These are phyloP conservation scores for Orchesella cincta DNA, from an alignment of 1,140 invertebrate genomes.

Conservation along the genomic window DNA sequence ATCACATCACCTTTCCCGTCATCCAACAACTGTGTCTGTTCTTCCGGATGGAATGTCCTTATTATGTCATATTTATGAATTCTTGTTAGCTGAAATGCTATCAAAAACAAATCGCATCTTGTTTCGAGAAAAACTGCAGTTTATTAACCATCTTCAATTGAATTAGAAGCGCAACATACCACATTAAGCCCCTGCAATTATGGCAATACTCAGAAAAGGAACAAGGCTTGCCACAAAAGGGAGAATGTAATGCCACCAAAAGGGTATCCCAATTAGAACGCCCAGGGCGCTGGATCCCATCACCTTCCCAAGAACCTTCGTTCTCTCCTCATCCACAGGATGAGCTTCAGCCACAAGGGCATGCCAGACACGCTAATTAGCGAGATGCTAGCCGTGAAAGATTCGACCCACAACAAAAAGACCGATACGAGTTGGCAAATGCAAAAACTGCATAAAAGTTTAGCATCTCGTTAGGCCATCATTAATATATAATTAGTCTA, in stretches of 20 bases:
- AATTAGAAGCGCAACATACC: conserved; percentile 51
- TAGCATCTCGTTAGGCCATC: too few species aligned
- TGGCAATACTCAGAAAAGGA: conserved; percentile 70
- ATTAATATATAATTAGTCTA: too few species aligned
- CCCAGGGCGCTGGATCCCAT: conserved; percentile 78
- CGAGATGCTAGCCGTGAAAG: conserved; percentile 83
- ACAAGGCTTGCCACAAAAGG: conserved; percentile 71
- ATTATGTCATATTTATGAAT: conserved; percentile 13
- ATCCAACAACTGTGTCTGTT: conserved; percentile 11
- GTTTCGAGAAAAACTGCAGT: too few species aligned
- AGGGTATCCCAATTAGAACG: conserved; percentile 75
- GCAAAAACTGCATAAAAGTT: conserved; percentile 75
- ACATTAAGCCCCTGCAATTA: conserved; percentile 61
- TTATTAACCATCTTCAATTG: neutral
- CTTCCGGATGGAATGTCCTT: neutral
- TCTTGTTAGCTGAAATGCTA: neutral
- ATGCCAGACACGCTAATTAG: conserved; percentile 70
- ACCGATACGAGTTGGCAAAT: conserved; percentile 73
- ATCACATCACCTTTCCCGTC: neutral
- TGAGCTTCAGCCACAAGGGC: conserved; percentile 61
- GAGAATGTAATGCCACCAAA: conserved; percentile 76
- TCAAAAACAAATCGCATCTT: too few species aligned
- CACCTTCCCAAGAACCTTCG: conserved; percentile 72
- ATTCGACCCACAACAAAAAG: conserved; percentile 76
- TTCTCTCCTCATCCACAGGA: conserved; percentile 64